Conservation (phyloP, 2,113 vertebrate species). For the Pyxicephalus adspersus region DNA sequence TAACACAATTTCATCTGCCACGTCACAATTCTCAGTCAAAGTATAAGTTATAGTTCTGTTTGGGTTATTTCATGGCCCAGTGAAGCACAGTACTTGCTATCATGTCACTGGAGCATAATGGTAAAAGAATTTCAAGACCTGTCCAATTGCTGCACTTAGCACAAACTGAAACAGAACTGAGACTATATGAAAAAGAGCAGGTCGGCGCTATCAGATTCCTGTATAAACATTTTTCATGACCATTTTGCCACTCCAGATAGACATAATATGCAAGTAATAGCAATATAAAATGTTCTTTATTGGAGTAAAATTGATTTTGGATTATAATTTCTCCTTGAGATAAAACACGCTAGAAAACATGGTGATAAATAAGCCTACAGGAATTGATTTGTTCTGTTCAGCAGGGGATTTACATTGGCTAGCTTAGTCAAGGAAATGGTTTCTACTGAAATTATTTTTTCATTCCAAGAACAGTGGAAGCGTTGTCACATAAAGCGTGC, state of each 20-base stretch:
- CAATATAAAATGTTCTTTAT: slow-evolving; percentile 2
- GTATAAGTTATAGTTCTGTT: background rate
- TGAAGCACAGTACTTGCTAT: background rate
- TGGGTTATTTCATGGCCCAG: background rate
- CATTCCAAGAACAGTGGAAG: background rate
- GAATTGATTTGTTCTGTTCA: slow-evolving; percentile 1
- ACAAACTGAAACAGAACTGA: background rate
- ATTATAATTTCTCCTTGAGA: slow-evolving; percentile 8
- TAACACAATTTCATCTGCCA: background rate
- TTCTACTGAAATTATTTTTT: background rate
- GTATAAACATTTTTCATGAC: background rate
- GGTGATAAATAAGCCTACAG: slow-evolving; percentile 7
- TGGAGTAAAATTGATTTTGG: background rate
- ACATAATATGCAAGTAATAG: slow-evolving; percentile 14
- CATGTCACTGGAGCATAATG: background rate
- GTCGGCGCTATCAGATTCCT: background rate
- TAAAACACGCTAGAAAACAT: background rate
- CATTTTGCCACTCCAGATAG: background rate
- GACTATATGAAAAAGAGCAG: background rate
- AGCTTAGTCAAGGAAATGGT: background rate
- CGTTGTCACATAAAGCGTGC: background rate
- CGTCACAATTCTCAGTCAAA: background rate
- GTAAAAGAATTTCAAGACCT: background rate
- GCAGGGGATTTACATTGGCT: slow-evolving; percentile 4
- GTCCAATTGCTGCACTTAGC: background rate